These are phyloP conservation scores for Zaprionus taronus DNA, from an alignment of 1,140 invertebrate genomes.

Conservation along the genomic window DNA sequence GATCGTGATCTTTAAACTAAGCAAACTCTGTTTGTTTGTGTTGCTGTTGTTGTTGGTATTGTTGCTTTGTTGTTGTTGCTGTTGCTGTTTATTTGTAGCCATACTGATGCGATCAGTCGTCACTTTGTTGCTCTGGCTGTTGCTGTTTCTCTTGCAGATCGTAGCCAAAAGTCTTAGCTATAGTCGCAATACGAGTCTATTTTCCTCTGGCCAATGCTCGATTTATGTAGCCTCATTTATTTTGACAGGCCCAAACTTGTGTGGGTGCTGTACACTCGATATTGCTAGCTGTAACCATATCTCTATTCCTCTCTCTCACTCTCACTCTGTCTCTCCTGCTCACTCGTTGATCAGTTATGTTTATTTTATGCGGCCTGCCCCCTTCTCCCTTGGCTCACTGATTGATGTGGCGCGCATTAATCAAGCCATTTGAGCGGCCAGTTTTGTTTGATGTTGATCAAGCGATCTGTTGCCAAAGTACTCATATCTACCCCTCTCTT, in stretches of 20 bases:
- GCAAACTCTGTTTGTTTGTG: slow-evolving; percentile 38
- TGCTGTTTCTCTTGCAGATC: slow-evolving; percentile 15
- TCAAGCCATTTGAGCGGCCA: slow-evolving; percentile 75
- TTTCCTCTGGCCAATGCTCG: slow-evolving; percentile 39
- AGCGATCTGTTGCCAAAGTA: slow-evolving; percentile 62
- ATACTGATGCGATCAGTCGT: slow-evolving; percentile 76
- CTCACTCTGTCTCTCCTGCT: neutral
- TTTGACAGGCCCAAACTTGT: slow-evolving; percentile 54
- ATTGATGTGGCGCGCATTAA: slow-evolving; percentile 80
- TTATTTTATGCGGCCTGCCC: slow-evolving; percentile 28
- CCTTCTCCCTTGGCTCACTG: slow-evolving; percentile 35
- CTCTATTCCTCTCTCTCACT: neutral
- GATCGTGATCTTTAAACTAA: slow-evolving; percentile 80
- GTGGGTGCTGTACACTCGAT: slow-evolving; percentile 34
- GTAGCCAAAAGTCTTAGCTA: slow-evolving; percentile 8
- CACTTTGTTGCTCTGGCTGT: slow-evolving; percentile 42
- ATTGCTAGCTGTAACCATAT: slow-evolving; percentile 12
- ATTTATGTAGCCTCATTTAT: slow-evolving; percentile 76
- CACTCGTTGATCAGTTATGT: slow-evolving; percentile 35
- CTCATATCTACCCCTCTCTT: slow-evolving; percentile 45
- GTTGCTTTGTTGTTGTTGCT: slow-evolving; percentile 34
- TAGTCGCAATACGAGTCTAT: slow-evolving; percentile 11
- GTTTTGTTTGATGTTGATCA: slow-evolving; percentile 74
- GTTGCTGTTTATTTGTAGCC: slow-evolving; percentile 31
- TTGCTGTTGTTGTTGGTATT: slow-evolving; percentile 38